Evolutionary conservation across 2,888 invertebrate genomes (phyloP).

Genomic region (Chouioia cunea): DNA sequence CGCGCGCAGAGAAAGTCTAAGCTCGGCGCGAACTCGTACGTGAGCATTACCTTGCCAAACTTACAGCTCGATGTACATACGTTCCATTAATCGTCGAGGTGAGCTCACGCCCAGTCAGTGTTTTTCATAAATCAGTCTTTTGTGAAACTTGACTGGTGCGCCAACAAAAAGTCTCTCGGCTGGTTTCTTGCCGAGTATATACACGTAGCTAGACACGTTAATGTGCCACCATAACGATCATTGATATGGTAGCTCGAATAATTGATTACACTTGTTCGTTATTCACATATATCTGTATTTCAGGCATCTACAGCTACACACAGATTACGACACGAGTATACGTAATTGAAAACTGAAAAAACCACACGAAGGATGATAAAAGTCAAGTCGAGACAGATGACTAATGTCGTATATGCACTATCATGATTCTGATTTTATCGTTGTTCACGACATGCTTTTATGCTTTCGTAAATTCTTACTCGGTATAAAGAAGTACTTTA

Average conservation of each 20-base stretch:
- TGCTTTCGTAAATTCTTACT: too few relatives aligned
- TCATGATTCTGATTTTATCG: constrained; percentile 34
- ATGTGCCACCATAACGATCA: too few relatives aligned
- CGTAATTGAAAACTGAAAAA: constrained; percentile 11
- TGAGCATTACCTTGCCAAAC: background rate
- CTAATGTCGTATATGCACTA: constrained; percentile 20
- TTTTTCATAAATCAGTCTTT: constrained; percentile 39
- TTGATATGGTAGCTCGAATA: too few relatives aligned
- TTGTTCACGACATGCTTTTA: constrained; percentile 15
- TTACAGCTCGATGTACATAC: background rate
- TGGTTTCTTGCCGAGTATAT: background rate
- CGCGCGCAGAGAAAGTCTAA: constrained; percentile 28
- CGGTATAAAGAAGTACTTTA: too few relatives aligned
- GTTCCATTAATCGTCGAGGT: constrained; percentile 28
- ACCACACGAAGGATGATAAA: constrained; percentile 9
- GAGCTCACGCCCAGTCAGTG: constrained; percentile 10
- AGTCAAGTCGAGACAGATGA: constrained; percentile 2
- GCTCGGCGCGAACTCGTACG: constrained; percentile 17
- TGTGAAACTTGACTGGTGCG: constrained; percentile 5
- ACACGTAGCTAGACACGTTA: background rate
- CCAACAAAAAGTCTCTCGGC: background rate
- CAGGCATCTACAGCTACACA: too few relatives aligned
- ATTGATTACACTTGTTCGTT: too few relatives aligned
- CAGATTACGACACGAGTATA: too few relatives aligned
- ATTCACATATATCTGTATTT: too few relatives aligned